Evolutionary conservation across 2,113 vertebrate genomes (phyloP), one percentile per base, ranked within the genome.

Genomic region (Agelaius phoeniceus): DNA sequence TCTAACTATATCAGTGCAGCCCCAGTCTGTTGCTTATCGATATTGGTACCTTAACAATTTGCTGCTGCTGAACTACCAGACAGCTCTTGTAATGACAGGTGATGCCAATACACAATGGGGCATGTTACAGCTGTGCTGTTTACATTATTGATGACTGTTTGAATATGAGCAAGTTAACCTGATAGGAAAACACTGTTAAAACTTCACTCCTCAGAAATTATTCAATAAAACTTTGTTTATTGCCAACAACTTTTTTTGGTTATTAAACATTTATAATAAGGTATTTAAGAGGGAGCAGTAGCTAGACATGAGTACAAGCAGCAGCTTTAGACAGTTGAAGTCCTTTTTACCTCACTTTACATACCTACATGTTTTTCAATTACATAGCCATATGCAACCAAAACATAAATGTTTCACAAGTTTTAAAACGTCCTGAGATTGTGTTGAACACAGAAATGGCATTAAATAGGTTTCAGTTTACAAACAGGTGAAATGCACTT

Each of bases 1-100:
- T 92, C 96, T 96, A 93, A 95, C 76, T 94, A 1, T 96, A 97
- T 97, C 97, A 97, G 96, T 97, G 97, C 94, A 93, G 86, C 87
- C 79, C 88, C 95, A 94, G 96, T 97, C 93, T 77, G 89, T 73
- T 14, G 6, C 79, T 94, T 97, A 96, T 68, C 75, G 79, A 71
- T 93, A 89, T 26, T 83, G 80, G 71, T 93, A 66, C 63, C 39
- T 82, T 76, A 85, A 84, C 79, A 87, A 2, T 91, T 83, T 77
- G 46, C 65, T 84, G 76, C 89, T 90, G 48, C 39, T 86, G 26
- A 76, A 59, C 39, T 92, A 65, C 57, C 54, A 73, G 63, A 19
- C 2, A 11, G 52, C 65, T 74, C 55, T 89, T 79, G 24, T 73
- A 63, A 52, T 86, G 73, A 57, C 52, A 85, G 54, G 74, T 77